Base-by-base conservation (phyloP, 2,888 invertebrate species). In the Yponomeuta evonymella region DNA sequence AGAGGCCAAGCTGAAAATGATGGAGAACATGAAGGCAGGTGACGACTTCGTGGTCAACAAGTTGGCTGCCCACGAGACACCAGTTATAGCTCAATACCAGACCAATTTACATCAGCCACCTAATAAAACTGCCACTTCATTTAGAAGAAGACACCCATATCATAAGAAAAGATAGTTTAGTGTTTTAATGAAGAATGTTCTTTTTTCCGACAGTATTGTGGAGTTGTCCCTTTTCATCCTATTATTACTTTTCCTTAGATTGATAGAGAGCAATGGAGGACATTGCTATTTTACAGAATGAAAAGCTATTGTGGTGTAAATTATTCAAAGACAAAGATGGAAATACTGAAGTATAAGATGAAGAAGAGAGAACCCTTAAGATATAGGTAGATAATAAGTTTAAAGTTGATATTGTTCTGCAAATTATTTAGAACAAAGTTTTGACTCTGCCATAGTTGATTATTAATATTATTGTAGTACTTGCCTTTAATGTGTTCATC, bases 1-100 rank as follows among this genome's bases (percentile, higher is more conserved):
- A 73, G 97, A 97, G 83, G 96, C 96, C 0, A 97, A 98, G 85
- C 88, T 98, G 1, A 96, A 96, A 80, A 89, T 95, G 83, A 95
- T 97, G 94, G 96, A 96, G 77, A 94, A 93, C 74, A 93, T 94
- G 82, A 93, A 94, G 76, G 93, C 94, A 0, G 93, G 94, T 67
- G 95, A 96, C 75, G 96, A 96, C 79, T 94, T 97, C 77, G 95
- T 95, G 72, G 93, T 96, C 6, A 96, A 96, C 80, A 95, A 95
- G 79, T 91, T 95, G 3, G 93, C 94, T 12, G 93, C 94, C 0
- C 85, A 93, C 43, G 95, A 95, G 79, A 88, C 94, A 15, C 94
- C 96, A 0, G 82, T 96, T 48, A 94, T 96, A 69, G 91, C 95
- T 58, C 95, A 95, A 76, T 96, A 95, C 81, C 96, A 96, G 79